Evolutionary conservation across 2,113 vertebrate genomes (phyloP).

Genomic region (Passer montanus): DNA sequence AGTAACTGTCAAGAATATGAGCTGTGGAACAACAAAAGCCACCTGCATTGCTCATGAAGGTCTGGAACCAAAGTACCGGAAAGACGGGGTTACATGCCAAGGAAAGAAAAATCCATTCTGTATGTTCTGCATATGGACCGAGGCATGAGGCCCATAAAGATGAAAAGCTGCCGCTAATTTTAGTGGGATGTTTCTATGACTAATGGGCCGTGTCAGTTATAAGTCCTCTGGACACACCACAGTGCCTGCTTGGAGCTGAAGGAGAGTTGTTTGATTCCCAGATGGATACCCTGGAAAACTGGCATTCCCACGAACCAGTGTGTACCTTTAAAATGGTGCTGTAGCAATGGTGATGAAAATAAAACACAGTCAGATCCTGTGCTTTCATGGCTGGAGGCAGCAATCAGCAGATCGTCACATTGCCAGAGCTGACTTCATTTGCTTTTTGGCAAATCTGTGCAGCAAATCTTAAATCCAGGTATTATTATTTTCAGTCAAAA

Average conservation of each 20-base stretch:
- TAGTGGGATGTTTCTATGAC: slow-evolving; percentile 57
- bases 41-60: slow-evolving; percentile 77
- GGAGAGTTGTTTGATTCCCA: slow-evolving; percentile 27
- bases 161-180: slow-evolving; percentile 48
- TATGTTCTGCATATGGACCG: slow-evolving; percentile 57
- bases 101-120: slow-evolving; percentile 59
- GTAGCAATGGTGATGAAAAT: slow-evolving; percentile 44
- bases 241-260: not conserved
- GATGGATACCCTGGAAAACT: slow-evolving; percentile 43
- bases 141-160: slow-evolving; percentile 56
- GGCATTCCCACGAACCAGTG: not conserved
- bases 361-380: slow-evolving; percentile 16
- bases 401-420: slow-evolving; percentile 18
- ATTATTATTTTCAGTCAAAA: slow-evolving; percentile 56
- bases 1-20: slow-evolving; percentile 83
- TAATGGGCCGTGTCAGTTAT: slow-evolving; percentile 54
- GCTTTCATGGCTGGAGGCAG: slow-evolving; percentile 35
- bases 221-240: slow-evolving; percentile 36
- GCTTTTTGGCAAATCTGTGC: slow-evolving; percentile 51
- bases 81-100: slow-evolving; percentile 72
- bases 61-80: slow-evolving; percentile 77
- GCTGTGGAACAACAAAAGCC: slow-evolving; percentile 82
- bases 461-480: slow-evolving; percentile 55
- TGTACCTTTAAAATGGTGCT: not conserved
- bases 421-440: slow-evolving; percentile 65